Evolutionary conservation across 2,797 vertebrate genomes (phyloP).

Genomic region (Gymnothorax javanicus): DNA sequence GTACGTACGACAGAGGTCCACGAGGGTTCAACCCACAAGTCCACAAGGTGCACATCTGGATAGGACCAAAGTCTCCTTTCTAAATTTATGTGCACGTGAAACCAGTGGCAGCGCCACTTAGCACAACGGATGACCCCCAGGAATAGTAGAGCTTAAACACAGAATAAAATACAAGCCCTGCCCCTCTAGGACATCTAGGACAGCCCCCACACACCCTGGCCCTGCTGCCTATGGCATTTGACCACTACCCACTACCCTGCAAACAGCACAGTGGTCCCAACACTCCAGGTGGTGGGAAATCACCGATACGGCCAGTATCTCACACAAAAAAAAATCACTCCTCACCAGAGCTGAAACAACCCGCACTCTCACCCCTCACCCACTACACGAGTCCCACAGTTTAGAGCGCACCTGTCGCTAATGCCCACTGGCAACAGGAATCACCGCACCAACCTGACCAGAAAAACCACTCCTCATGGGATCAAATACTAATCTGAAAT

Average conservation of each 20-base stretch:
- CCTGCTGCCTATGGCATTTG: not conserved
- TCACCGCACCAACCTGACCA: not conserved
- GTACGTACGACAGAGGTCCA: not conserved
- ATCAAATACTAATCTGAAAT: too few relatives aligned
- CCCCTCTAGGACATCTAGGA: not conserved
- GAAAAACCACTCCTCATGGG: too few relatives aligned
- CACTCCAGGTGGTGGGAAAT: conserved; percentile 11
- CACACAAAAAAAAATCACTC: not conserved
- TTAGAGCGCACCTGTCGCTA: not conserved
- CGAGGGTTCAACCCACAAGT: not conserved
- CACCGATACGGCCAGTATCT: not conserved
- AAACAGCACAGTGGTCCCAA: not conserved
- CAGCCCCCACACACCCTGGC: not conserved
- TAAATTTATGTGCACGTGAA: not conserved
- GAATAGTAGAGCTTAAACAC: not conserved
- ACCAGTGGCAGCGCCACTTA: not conserved
- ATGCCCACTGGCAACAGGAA: not conserved
- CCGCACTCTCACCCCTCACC: too few relatives aligned
- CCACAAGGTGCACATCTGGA: not conserved
- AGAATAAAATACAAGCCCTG: not conserved
- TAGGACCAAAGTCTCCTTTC: not conserved
- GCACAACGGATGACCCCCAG: not conserved
- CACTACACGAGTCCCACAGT: not conserved
- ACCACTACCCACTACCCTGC: not conserved
- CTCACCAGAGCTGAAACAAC: not conserved